Conservation (phyloP, 53 echinoderm and acorn worm genomes). For the Hippasteria phrygiana region DNA sequence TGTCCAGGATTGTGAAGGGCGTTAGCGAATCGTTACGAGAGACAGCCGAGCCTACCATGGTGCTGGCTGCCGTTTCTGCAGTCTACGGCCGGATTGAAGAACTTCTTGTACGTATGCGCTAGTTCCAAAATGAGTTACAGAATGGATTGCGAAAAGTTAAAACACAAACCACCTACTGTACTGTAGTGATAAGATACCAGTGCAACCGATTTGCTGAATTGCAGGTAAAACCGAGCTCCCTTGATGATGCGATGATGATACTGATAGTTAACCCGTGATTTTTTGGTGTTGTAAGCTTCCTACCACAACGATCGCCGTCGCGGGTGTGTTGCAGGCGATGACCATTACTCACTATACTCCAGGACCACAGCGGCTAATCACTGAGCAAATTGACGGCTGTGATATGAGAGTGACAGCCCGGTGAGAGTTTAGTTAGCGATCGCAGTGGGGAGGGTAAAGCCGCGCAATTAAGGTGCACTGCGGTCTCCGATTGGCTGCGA, state of each 20-base stretch:
- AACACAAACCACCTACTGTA: too few relatives aligned
- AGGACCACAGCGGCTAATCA: constrained; percentile 41
- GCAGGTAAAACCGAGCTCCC: background rate
- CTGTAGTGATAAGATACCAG: too few relatives aligned
- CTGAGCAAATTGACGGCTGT: constrained; percentile 32
- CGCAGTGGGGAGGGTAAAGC: constrained; percentile 11
- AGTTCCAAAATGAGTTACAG: too few relatives aligned
- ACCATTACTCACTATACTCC: background rate
- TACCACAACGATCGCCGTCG: too few relatives aligned
- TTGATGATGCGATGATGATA: background rate
- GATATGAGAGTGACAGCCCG: constrained; percentile 57
- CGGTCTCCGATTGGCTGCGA: constrained; percentile 43
- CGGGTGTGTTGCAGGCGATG: background rate
- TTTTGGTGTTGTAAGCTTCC: background rate
- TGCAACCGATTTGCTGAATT: too few relatives aligned
- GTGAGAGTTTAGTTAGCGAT: constrained; percentile 10
- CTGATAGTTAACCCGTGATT: background rate
- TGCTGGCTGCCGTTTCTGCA: background rate
- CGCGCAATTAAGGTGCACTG: constrained; percentile 10
- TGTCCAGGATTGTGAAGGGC: constrained; percentile 84
- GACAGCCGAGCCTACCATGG: constrained; percentile 41
- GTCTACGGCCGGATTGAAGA: background rate
- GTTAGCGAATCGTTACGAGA: constrained; percentile 66
- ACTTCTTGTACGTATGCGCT: too few relatives aligned
- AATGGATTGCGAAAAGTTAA: too few relatives aligned